These are phyloP conservation scores for Heliangelus exortis DNA, from an alignment of 2,797 vertebrate species.

Conservation along the genomic window DNA sequence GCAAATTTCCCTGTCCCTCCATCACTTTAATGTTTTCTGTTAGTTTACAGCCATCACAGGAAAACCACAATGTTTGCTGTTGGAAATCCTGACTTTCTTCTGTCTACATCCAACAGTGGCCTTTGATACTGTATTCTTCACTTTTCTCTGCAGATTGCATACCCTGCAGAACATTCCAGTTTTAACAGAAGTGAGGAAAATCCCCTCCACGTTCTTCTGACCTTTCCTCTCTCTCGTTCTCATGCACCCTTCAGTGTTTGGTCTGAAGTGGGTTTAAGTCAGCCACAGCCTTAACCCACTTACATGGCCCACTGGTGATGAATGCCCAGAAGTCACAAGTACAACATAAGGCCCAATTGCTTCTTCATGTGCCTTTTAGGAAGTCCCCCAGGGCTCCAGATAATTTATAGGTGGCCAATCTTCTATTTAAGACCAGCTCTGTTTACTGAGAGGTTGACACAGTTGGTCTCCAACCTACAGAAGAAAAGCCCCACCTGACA, in stretches of 20 bases:
- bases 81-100: neutral
- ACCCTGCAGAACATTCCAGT: neutral
- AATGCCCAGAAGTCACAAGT: constrained; percentile 44
- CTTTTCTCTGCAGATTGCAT: neutral
- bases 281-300: neutral
- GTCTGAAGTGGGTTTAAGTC: neutral
- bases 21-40: neutral
- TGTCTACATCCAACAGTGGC: neutral
- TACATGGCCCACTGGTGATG: constrained; percentile 80
- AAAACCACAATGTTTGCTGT: neutral
- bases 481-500: constrained; percentile 72
- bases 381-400: constrained; percentile 77
- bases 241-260: neutral
- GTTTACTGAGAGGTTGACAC: neutral
- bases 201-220: neutral
- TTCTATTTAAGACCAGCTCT: constrained; percentile 47
- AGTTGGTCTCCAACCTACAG: constrained; percentile 13
- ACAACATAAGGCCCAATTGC: constrained; percentile 76
- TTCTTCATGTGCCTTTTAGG: constrained; percentile 72
- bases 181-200: neutral
- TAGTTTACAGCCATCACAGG: neutral
- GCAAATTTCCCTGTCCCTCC: neutral
- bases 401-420: constrained; percentile 47
- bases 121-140: neutral
- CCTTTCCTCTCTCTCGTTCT: neutral